These are phyloP conservation scores for Elgaria multicarinata DNA, from an alignment of 2,113 vertebrate species.

Conservation along the genomic window DNA sequence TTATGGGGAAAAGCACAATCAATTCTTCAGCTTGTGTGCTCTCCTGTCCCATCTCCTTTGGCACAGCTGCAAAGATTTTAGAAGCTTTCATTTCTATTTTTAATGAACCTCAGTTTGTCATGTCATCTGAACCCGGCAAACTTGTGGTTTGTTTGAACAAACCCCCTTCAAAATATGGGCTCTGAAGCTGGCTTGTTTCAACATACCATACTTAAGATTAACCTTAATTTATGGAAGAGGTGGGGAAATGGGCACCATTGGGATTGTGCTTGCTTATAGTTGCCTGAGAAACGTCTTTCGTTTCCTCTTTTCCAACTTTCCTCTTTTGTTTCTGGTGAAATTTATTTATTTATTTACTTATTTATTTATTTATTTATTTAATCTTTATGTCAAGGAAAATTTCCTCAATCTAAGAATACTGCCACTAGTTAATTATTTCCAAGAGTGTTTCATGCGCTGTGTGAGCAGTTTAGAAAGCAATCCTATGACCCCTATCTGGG, in stretches of 20 bases:
- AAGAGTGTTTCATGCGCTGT: neutral
- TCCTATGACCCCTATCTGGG: no score
- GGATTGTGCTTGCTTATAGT: neutral
- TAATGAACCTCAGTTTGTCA: neutral
- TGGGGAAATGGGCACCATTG: neutral
- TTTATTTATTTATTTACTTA: no score
- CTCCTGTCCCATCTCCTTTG: neutral
- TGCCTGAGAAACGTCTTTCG: neutral
- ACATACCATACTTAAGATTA: neutral
- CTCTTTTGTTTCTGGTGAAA: neutral
- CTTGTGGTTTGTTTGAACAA: neutral
- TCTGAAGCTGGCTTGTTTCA: neutral
- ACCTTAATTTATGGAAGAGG: no score
- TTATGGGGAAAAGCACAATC: neutral
- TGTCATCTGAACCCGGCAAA: neutral
- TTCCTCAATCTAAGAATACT: neutral
- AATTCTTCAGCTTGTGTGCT: neutral
- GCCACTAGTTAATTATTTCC: neutral
- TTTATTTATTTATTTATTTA: no score
- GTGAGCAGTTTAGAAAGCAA: neutral
- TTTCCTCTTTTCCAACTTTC: no score
- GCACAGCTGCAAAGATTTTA: neutral
- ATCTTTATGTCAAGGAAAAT: neutral
- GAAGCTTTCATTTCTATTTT: no score
- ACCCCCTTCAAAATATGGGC: no score